phyloP scores from a whole-genome alignment of 2,113 vertebrate species.

The Harpagus bidentatus region DNA sequence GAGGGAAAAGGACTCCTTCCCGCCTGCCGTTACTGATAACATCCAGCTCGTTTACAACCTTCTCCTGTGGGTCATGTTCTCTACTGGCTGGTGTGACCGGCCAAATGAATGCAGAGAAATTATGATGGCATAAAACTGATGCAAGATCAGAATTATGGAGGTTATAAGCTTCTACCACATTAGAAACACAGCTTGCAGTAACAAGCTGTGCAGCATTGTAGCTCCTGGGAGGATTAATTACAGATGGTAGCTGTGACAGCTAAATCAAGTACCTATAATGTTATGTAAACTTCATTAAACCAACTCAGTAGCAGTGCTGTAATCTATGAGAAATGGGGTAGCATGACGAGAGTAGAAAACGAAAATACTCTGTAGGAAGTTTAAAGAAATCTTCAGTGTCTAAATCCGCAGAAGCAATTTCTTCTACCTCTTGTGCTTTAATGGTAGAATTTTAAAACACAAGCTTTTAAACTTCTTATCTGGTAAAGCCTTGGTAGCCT shows the following conservation, averaged over 20 bases:
- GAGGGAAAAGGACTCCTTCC: neutral
- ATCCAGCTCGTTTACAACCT: neutral
- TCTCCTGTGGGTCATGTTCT: neutral
- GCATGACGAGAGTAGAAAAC: neutral
- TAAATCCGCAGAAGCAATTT: neutral
- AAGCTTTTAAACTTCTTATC: conserved; percentile 34
- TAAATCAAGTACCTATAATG: conserved; percentile 29
- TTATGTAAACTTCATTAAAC: conserved; percentile 54
- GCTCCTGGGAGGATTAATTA: conserved; percentile 54
- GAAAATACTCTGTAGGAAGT: neutral
- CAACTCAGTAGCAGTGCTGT: neutral
- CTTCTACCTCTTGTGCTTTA: neutral
- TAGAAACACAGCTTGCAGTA: neutral
- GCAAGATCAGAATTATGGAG: neutral
- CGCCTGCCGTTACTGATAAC: neutral
- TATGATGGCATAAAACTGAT: neutral
- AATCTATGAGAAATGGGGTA: neutral
- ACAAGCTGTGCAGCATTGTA: neutral
- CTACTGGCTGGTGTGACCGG: neutral
- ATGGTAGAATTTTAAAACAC: neutral
- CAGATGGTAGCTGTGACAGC: conserved; percentile 29
- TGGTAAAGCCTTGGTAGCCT: conserved; percentile 3
- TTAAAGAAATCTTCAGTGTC: neutral
- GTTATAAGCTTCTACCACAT: neutral
- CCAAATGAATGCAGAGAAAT: neutral